A percentile compares a stretch with the other conserved stretches of the same genome.
These are phyloP conservation scores for Chaenocephalus aceratus DNA, from an alignment of 2,113 vertebrate species.

Conservation along the genomic window DNA sequence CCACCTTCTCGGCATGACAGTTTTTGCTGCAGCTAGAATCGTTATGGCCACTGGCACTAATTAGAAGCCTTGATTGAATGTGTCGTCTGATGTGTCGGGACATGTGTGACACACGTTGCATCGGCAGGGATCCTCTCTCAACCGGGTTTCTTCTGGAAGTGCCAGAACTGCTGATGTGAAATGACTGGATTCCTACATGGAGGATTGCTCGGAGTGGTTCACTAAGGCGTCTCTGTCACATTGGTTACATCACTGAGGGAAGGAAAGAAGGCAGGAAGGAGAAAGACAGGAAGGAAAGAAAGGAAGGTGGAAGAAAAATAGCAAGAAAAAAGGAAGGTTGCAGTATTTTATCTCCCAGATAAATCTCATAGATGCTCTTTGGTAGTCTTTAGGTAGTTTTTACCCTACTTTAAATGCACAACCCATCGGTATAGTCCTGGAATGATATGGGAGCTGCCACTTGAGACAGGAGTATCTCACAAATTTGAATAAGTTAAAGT, in stretches of 20 bases:
- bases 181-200: conserved; percentile 44
- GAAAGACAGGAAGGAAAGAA: background rate
- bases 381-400: conserved; percentile 31
- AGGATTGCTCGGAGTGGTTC: conserved; percentile 41
- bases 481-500: conserved; percentile 29
- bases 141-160: conserved; percentile 20
- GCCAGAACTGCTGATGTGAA: conserved; percentile 34
- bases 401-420: conserved; percentile 32
- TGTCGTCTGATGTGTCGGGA: conserved; percentile 48
- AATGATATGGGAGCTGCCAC: conserved; percentile 25
- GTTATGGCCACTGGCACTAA: conserved; percentile 53
- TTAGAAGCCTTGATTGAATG: conserved; percentile 70
- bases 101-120: conserved; percentile 41
- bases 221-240: conserved; percentile 54
- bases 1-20: conserved; percentile 43
- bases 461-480: conserved; percentile 27
- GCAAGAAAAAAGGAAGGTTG: conserved; percentile 28
- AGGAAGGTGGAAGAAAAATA: conserved; percentile 16
- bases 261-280: conserved; percentile 18
- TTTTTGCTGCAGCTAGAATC: conserved; percentile 32
- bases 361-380: conserved; percentile 30
- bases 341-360: conserved; percentile 28
- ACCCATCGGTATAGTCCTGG: conserved; percentile 18
- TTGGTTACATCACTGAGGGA: conserved; percentile 36
- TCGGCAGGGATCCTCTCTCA: conserved; percentile 33